Conservation (phyloP, 2,797 vertebrate species). For the Rhodeus uyekii region DNA sequence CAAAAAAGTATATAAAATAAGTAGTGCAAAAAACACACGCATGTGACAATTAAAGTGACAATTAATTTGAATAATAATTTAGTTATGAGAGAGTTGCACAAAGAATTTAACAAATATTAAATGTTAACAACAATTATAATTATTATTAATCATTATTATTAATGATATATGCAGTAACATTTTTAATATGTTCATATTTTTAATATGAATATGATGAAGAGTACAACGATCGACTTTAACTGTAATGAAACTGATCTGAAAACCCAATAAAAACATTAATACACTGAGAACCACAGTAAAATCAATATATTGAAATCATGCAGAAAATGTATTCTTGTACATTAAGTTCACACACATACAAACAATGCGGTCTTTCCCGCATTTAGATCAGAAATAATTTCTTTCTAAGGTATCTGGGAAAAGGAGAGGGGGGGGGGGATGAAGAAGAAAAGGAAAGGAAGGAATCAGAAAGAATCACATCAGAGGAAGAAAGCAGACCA, state of each 20-base stretch:
- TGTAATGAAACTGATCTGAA: slow-evolving; percentile 1
- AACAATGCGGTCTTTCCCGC: background rate
- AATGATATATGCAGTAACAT: too few species aligned
- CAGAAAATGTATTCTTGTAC: background rate
- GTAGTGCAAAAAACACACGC: background rate
- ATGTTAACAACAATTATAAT: background rate
- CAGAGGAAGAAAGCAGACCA: slow-evolving; percentile 26
- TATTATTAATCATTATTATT: background rate
- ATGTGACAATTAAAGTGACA: background rate
- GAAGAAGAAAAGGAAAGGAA: background rate
- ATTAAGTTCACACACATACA: background rate
- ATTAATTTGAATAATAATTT: background rate
- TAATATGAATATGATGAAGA: background rate
- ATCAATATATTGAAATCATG: slow-evolving; percentile 13
- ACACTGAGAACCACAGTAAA: background rate
- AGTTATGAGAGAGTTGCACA: background rate
- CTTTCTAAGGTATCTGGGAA: slow-evolving; percentile 6
- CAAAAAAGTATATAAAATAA: too few species aligned
- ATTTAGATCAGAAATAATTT: slow-evolving; percentile 14
- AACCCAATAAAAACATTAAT: slow-evolving; percentile 19
- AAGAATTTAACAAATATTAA: background rate
- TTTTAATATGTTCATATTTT: too few species aligned
- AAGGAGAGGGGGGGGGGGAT: background rate
- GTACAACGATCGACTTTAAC: background rate
- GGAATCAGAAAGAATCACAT: slow-evolving; percentile 40